Conservation (phyloP, 2,888 invertebrate genomes). For the Euproctis similis region DNA sequence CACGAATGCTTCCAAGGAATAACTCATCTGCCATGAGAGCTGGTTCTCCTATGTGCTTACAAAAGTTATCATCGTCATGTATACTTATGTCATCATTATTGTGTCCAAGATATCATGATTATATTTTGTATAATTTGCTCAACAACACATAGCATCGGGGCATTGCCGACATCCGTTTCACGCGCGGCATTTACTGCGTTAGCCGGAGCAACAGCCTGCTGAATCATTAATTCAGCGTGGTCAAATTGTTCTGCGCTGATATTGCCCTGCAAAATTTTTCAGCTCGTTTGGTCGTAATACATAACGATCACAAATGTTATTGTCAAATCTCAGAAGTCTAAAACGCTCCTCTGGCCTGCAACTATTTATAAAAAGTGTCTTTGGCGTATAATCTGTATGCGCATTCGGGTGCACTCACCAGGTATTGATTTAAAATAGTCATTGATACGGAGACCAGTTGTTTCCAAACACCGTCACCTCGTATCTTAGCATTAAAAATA, state of each 20-base stretch:
- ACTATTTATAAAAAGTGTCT: conserved; percentile 27
- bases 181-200: conserved; percentile 7
- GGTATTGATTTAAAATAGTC: conserved; percentile 22
- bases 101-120: no score
- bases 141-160: conserved; percentile 4
- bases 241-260: conserved; percentile 7
- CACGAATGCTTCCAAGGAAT: conserved; percentile 6
- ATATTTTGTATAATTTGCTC: conserved; percentile 9
- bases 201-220: conserved; percentile 7
- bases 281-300: conserved; percentile 13
- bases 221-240: conserved; percentile 9
- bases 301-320: conserved; percentile 27
- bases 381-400: conserved; percentile 29
- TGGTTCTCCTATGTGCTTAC: conserved; percentile 4
- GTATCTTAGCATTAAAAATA: conserved; percentile 16
- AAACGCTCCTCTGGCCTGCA: conserved; percentile 25
- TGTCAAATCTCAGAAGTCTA: conserved; percentile 23
- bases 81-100: no score
- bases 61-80: conserved; percentile 4
- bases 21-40: conserved; percentile 5
- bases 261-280: conserved; percentile 10
- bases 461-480: conserved; percentile 15
- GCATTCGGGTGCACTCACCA: conserved; percentile 27
- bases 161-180: conserved; percentile 4
- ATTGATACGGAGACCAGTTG: conserved; percentile 25